phyloP scores from a whole-genome alignment of 2,797 vertebrate genomes.

The Sebastes diaconus region DNA sequence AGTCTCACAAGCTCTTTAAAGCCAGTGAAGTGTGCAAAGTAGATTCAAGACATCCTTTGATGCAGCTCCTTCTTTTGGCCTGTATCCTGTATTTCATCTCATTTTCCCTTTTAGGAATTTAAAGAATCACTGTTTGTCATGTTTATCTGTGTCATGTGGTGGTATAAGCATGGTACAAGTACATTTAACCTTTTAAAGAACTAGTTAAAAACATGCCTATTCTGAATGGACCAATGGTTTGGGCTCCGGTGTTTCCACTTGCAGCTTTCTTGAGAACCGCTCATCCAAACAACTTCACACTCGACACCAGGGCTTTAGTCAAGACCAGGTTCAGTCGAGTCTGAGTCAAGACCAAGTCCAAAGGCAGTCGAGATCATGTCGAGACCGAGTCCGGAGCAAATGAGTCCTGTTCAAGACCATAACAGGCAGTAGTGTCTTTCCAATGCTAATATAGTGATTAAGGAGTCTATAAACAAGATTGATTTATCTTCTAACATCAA shows the following conservation, averaged over 20 bases:
- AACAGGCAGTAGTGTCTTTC: no score
- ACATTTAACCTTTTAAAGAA: not conserved
- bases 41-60: not conserved
- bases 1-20: slow-evolving; percentile 23
- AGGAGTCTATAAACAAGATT: no score
- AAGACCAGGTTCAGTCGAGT: no score
- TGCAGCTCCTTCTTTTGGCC: not conserved
- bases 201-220: not conserved
- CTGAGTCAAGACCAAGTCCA: no score
- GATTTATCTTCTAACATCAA: no score
- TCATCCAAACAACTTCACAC: not conserved
- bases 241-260: not conserved
- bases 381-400: no score
- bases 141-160: not conserved
- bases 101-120: not conserved
- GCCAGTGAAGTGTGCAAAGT: not conserved
- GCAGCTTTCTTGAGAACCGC: not conserved
- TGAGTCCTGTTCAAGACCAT: no score
- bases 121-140: not conserved
- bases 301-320: accelerated
- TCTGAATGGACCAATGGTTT: not conserved
- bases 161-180: not conserved
- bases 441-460: no score
- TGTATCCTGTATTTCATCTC: not conserved
- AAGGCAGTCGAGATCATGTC: no score